These are phyloP conservation scores for Desmodus rotundus DNA, from an alignment of 2,113 vertebrate species.

Conservation along the genomic window DNA sequence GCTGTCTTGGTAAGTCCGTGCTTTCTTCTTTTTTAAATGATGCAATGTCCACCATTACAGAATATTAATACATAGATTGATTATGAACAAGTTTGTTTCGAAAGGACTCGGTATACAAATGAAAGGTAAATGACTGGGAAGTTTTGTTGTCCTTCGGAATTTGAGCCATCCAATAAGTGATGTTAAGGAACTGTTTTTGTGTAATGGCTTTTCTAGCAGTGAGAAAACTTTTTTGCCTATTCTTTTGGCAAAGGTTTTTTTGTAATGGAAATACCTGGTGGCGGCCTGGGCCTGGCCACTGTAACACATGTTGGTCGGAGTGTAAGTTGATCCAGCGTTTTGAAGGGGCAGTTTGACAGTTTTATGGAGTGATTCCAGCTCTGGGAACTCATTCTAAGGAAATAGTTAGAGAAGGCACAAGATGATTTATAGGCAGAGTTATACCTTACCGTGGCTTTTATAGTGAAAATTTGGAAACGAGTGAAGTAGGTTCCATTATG, in stretches of 20 bases:
- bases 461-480: neutral
- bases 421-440: neutral
- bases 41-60: neutral
- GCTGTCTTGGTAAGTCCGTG: constrained; percentile 92
- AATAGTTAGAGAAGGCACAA: neutral
- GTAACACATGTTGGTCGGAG: neutral
- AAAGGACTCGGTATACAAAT: neutral
- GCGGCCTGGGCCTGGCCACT: neutral
- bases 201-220: neutral
- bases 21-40: neutral
- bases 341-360: neutral
- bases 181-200: neutral
- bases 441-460: neutral
- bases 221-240: neutral
- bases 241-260: neutral
- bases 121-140: neutral
- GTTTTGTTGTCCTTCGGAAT: neutral
- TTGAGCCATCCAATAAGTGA: neutral
- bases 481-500: neutral
- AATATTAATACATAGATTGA: neutral
- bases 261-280: neutral
- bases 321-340: neutral
- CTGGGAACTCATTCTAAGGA: neutral
- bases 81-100: neutral
- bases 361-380: neutral